Base-by-base conservation (phyloP, 2,113 vertebrate genomes). In the Hymenochirus boettgeri region DNA sequence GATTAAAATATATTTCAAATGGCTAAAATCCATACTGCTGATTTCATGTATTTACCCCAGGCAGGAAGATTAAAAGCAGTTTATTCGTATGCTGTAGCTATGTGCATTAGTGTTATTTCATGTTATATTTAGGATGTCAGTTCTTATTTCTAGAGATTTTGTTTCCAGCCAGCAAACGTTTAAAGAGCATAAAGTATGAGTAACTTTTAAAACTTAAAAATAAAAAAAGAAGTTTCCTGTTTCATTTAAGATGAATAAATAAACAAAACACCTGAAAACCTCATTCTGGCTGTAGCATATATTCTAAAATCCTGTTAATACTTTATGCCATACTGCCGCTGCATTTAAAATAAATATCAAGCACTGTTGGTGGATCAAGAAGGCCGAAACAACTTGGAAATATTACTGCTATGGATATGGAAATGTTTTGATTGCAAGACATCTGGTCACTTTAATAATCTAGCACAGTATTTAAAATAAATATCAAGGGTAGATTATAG, bases 161-260 rank as follows among this genome's bases (percentile, higher is more conserved):
- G 46, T 21, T 48, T 19, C 9, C 18, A 21, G 18, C 46, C 6
- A 23, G 13, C 2, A 15, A 13, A 21, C 9, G 7, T 22, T 11
- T 7, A 48, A 48, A 48, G 46, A 25, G 55, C 46, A 39, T 24
- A 64, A 61, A 81, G 57, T 17, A 23, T 52, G 61, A 78, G 53
- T 50, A 75, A 79, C 59, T 75, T 69, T 22, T 71, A 74, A 79
- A 80, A 70, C 18, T 70, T 77, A 79, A 76, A 75, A 72, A 19
- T 26, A 13, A 12, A 75, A 80, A 80, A 77, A 71, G 60, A 74
- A 76, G 73, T 84, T 81, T 84, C 77, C 64, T 64, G 60, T 79
- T 71, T 65, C 74, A 75, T 79, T 75, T 47, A 39, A 73, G 69
- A 1, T 71, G 58, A 25, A 77, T 74, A 76, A 72, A 71, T 70